phyloP scores from a whole-genome alignment of 2,797 vertebrate genomes.

The Oceanodroma leucorhoa region DNA sequence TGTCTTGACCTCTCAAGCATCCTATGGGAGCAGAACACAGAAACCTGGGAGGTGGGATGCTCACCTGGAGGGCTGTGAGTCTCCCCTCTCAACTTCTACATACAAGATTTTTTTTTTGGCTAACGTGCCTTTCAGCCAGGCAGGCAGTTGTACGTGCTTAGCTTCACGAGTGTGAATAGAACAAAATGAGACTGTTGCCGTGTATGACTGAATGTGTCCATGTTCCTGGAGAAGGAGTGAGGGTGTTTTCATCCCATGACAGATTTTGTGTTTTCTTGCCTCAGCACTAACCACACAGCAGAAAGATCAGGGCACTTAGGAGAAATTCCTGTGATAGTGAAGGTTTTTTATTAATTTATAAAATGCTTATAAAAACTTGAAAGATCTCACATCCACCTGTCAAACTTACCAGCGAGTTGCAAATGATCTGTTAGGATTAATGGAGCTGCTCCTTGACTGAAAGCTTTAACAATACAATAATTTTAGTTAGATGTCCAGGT shows the following conservation, averaged over 20 bases:
- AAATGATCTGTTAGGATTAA: not conserved
- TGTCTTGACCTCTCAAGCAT: not conserved
- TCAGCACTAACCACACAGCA: not conserved
- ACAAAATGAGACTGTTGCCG: not conserved
- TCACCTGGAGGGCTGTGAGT: not conserved
- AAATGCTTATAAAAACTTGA: not conserved
- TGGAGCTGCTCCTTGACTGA: not conserved
- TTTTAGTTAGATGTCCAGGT: not conserved
- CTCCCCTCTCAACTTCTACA: not conserved
- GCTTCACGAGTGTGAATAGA: not conserved
- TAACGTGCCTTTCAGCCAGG: not conserved
- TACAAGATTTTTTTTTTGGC: too few relatives aligned
- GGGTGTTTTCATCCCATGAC: accelerated
- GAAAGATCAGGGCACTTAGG: not conserved
- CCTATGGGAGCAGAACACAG: not conserved
- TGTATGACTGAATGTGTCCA: too few relatives aligned
- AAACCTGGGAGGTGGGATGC: not conserved
- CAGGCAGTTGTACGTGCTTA: accelerated
- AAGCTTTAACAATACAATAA: not conserved
- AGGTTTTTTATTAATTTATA: not conserved
- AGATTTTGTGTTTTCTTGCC: not conserved
- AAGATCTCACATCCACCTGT: not conserved
- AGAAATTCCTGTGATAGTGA: not conserved
- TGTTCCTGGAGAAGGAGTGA: not conserved
- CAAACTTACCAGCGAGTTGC: not conserved